Evolutionary conservation across 2,888 invertebrate genomes (phyloP).

Genomic region (Diarsia dahlii): DNA sequence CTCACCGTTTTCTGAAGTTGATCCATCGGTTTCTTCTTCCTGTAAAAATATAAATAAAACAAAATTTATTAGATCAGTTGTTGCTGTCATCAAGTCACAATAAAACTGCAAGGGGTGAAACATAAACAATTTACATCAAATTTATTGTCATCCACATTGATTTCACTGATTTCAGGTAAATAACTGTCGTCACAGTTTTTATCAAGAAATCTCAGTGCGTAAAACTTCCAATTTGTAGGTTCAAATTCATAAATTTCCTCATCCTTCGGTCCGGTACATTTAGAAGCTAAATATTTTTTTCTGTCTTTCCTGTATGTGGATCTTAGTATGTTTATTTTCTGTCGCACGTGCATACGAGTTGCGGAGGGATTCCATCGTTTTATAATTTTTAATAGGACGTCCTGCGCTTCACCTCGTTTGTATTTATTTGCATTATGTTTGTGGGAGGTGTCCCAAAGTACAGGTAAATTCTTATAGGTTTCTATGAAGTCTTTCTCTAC

Average conservation of each 20-base stretch:
- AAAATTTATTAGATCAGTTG: conserved; percentile 6
- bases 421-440: conserved; percentile 71
- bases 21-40: conserved; percentile 31
- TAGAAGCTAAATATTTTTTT: conserved; percentile 67
- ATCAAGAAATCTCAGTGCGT: conserved; percentile 69
- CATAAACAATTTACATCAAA: conserved; percentile 62
- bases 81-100: not conserved
- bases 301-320: conserved; percentile 71
- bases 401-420: conserved; percentile 66
- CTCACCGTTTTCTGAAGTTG: conserved; percentile 26
- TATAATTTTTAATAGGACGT: conserved; percentile 65
- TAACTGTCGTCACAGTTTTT: conserved; percentile 39
- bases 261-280: conserved; percentile 64
- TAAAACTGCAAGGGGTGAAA: not conserved
- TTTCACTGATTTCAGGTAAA: conserved; percentile 55
- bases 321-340: conserved; percentile 74
- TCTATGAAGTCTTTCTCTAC: conserved; percentile 69
- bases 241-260: conserved; percentile 65
- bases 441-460: conserved; percentile 71
- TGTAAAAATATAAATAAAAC: conserved; percentile 19
- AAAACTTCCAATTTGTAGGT: conserved; percentile 72
- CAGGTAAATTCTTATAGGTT: conserved; percentile 66
- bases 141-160: conserved; percentile 54
- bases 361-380: conserved; percentile 66
- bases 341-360: conserved; percentile 66